Base-by-base conservation (phyloP, 2,797 vertebrate genomes). In the Pempheris klunzingeri region DNA sequence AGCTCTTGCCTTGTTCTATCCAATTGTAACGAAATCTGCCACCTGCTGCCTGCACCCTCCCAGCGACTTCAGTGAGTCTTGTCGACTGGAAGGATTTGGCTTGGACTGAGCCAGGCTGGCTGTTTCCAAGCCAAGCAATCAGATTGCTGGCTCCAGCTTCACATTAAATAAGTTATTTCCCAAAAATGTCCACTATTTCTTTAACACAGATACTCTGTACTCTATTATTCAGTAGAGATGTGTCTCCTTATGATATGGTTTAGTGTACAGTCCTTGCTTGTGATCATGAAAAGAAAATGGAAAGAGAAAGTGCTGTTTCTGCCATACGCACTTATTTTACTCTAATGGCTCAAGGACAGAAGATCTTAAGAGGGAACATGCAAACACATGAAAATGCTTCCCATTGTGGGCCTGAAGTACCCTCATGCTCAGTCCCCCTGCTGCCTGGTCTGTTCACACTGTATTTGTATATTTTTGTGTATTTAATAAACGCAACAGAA, bases 401-500 rank as follows among this genome's bases (percentile, higher is more conserved):
- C 55, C 8, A 66, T 54, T 73, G 53, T 83, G 55, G 54, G 55
- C 30, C 75, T 69, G 15, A 84, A 86, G 74, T 74, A 65, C 53
- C 61, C 59, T 71, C 28, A 9, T 62, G 77, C 34, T 59, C n/a
- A 12, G 50, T 30, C 30, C 34, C 50, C 38, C 38, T 18, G 49
- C 52, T 44, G 69, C 44, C 32, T 24, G n/a, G 17, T 49, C 66
- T 36, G 26, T 30, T 22, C 67, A 62, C 49, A 24, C 53, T 49
- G 12, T 46, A 64, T 86, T 78, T 68, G 28, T 77, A n/a, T n/a
- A n/a, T n/a, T n/a, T 73, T 34, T 12, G 67, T 61, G 68, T 39
- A 64, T 80, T 71, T 75, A 44, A 71, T 62, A 85, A 83, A 82
- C 74, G n/a, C n/a, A 80, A 28, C 57, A 39, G 34, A 62, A 61